Conservation (phyloP, 2,888 invertebrate genomes). For the Pterobdella sp. region DNA sequence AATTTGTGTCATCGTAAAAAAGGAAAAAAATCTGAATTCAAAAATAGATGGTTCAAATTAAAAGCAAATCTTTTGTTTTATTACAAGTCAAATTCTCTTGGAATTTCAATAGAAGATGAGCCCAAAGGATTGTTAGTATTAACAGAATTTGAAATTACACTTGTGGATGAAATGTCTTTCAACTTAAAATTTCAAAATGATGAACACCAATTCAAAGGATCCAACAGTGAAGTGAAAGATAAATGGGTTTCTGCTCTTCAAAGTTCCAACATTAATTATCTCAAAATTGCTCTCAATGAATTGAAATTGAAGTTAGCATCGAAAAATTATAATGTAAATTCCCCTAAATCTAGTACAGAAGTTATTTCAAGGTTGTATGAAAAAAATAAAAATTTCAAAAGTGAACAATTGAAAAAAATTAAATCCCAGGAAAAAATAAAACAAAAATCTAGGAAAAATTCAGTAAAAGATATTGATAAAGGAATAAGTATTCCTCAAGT, state of each 20-base stretch:
- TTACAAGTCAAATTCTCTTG: slow-evolving; percentile 29
- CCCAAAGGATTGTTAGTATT: slow-evolving; percentile 31
- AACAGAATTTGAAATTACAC: slow-evolving; percentile 15
- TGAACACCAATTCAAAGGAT: slow-evolving; percentile 32
- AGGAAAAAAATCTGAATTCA: slow-evolving; percentile 19
- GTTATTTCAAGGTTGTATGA: background rate
- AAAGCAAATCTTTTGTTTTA: slow-evolving; percentile 33
- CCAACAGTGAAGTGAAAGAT: slow-evolving; percentile 14
- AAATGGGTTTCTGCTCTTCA: slow-evolving; percentile 31
- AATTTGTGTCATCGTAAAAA: slow-evolving; percentile 9
- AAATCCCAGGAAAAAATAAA: background rate
- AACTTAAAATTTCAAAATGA: slow-evolving; percentile 28
- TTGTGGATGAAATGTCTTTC: slow-evolving; percentile 26
- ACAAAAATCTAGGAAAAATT: background rate
- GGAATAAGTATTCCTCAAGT: background rate
- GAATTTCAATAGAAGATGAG: slow-evolving; percentile 24
- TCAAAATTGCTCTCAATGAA: background rate
- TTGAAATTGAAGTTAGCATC: background rate
- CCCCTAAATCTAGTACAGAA: background rate
- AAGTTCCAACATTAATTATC: background rate
- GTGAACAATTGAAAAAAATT: background rate
- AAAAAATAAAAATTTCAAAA: background rate
- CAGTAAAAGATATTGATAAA: background rate
- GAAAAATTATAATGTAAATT: background rate
- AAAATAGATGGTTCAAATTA: slow-evolving; percentile 32